Evolutionary conservation across 30 jellyfish, hydroid and myxozoan genomes (phyloP).

Genomic region (Turritopsis dohrnii): DNA sequence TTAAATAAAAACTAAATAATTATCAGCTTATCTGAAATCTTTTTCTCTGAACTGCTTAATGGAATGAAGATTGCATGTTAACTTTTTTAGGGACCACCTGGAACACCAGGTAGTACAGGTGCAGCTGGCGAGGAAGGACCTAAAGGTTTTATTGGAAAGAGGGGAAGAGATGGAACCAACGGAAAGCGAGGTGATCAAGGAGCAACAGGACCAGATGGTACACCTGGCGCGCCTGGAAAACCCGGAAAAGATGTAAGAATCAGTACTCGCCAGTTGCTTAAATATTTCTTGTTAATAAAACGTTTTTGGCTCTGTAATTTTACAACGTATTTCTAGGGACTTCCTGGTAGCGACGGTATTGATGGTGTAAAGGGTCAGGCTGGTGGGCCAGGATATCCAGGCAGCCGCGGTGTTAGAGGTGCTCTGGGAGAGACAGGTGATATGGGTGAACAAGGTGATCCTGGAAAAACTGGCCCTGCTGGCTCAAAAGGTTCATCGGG

Average conservation of each 20-base stretch:
- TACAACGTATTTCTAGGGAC: conserved; percentile 19
- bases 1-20: not conserved
- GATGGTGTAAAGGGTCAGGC: conserved; percentile 38
- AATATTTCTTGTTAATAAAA: no score
- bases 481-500: conserved; percentile 50
- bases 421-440: conserved; percentile 54
- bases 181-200: conserved; percentile 88
- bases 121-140: conserved; percentile 66
- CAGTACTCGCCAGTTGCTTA: no score
- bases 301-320: no score
- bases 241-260: conserved; percentile 19
- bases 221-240: conserved; percentile 24
- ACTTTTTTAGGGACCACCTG: conserved; percentile 41
- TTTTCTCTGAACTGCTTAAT: not conserved
- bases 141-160: conserved; percentile 73
- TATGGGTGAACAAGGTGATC: conserved; percentile 18
- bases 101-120: conserved; percentile 60
- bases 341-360: conserved; percentile 17
- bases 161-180: conserved; percentile 70
- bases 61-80: not conserved
- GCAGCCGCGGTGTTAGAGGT: conserved; percentile 89
- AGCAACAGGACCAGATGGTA: conserved; percentile 25
- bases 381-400: conserved; percentile 71
- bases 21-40: not conserved
- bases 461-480: conserved; percentile 72